Conservation (phyloP, 2,888 invertebrate species). For the Scaptomyza flava region DNA sequence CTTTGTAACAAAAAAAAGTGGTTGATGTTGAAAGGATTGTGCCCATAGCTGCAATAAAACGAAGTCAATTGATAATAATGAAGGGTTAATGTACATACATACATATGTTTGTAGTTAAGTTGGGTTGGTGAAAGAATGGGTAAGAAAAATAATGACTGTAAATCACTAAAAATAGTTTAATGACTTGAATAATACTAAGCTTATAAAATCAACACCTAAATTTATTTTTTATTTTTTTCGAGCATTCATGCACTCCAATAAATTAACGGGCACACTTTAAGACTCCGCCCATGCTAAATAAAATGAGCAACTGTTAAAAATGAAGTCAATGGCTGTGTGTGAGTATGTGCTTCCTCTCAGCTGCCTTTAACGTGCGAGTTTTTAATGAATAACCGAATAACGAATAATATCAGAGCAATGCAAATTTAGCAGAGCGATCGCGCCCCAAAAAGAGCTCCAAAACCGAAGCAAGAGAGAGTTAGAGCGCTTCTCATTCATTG, state of each 20-base stretch:
- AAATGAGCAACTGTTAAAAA: constrained; percentile 73
- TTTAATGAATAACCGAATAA: constrained; percentile 74
- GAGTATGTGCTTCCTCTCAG: constrained; percentile 34
- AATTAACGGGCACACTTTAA: constrained; percentile 41
- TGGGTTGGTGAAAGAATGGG: background rate
- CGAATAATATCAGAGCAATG: constrained; percentile 79
- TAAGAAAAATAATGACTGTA: background rate
- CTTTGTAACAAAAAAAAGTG: constrained; percentile 40
- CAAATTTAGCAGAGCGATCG: constrained; percentile 53
- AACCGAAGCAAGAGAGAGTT: constrained; percentile 8
- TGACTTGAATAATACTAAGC: too few relatives aligned
- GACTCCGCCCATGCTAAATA: constrained; percentile 70
- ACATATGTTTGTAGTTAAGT: constrained; percentile 4
- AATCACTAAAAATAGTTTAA: too few relatives aligned
- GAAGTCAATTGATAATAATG: constrained; percentile 48
- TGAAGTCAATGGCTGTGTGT: constrained; percentile 65
- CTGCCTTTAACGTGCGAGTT: constrained; percentile 65
- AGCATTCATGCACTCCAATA: constrained; percentile 29
- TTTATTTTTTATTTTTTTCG: background rate
- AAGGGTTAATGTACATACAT: constrained; percentile 32
- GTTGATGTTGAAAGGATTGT: constrained; percentile 19
- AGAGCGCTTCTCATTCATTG: constrained; percentile 27
- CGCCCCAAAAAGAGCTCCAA: constrained; percentile 19
- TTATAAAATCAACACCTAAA: too few relatives aligned
- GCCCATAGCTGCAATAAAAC: constrained; percentile 33